phyloP scores from a whole-genome alignment of 2,888 invertebrate species.

The Chromoteleia sp. region DNA sequence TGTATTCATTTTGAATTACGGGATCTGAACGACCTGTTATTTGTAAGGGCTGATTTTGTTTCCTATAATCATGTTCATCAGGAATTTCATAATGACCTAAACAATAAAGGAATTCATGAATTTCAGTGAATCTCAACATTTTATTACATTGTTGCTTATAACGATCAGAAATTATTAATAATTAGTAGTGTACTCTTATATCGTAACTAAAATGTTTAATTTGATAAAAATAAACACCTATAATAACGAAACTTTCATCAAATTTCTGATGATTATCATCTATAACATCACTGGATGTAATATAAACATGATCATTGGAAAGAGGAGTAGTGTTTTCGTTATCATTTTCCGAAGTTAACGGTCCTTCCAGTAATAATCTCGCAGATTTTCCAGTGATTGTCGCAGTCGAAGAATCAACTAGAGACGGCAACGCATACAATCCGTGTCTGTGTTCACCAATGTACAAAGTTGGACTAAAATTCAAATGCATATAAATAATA shows the following conservation, averaged over 20 bases:
- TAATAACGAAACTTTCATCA: constrained; percentile 75
- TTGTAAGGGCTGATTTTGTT: constrained; percentile 80
- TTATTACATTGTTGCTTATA: not conserved
- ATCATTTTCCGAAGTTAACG: constrained; percentile 82
- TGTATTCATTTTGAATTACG: constrained; percentile 76
- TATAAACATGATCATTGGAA: constrained; percentile 73
- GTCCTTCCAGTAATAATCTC: constrained; percentile 91
- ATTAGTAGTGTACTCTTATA: no score
- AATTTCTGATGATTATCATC: constrained; percentile 76
- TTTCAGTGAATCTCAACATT: not conserved
- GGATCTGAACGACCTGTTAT: constrained; percentile 83
- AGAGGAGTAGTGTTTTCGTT: constrained; percentile 75
- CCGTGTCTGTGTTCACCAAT: constrained; percentile 95
- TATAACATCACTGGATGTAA: constrained; percentile 72
- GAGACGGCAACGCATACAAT: constrained; percentile 95
- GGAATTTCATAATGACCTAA: constrained; percentile 81
- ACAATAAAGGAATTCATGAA: constrained; percentile 12
- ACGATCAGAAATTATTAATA: no score
- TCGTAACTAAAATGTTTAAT: constrained; percentile 18
- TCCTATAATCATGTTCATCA: constrained; percentile 79
- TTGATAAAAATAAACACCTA: constrained; percentile 72
- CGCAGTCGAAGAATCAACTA: constrained; percentile 95
- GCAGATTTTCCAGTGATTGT: constrained; percentile 91
- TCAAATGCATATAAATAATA: constrained; percentile 61
- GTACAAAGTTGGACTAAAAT: constrained; percentile 94